Conservation (phyloP, 2,888 invertebrate species). For the Ferrisia virgata region DNA sequence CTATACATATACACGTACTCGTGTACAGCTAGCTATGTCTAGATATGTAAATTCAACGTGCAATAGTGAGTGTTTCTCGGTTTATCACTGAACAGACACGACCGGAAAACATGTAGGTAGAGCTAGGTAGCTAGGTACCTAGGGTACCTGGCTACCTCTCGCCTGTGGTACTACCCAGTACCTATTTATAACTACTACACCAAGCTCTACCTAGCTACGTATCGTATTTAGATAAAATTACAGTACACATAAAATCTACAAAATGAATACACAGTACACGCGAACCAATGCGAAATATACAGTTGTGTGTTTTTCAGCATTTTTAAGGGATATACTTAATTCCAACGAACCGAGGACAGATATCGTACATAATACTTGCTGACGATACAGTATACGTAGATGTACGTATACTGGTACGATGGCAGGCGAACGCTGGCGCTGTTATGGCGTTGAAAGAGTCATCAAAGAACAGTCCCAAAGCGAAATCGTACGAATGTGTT, state of each 20-base stretch:
- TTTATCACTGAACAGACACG: background rate
- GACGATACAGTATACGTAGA: too few species aligned
- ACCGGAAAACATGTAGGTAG: background rate
- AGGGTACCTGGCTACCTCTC: background rate
- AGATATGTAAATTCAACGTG: background rate
- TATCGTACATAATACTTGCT: background rate
- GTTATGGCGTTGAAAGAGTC: background rate
- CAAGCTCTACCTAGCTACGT: too few species aligned
- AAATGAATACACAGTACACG: background rate
- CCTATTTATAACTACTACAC: background rate
- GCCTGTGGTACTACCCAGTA: background rate
- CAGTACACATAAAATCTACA: background rate
- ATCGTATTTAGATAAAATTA: background rate
- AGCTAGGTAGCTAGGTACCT: background rate
- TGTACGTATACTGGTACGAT: too few species aligned
- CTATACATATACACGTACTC: too few species aligned
- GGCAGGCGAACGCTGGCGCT: background rate
- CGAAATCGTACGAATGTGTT: background rate
- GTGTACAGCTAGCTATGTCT: too few species aligned
- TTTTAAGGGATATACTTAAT: background rate
- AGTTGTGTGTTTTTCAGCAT: background rate
- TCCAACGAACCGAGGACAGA: background rate
- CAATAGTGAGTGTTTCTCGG: background rate
- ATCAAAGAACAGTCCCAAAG: constrained; percentile 8
- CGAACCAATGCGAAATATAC: too few species aligned